Evolutionary conservation across 1,140 invertebrate species (phyloP).

Genomic region (Leptoteleia sp.): DNA sequence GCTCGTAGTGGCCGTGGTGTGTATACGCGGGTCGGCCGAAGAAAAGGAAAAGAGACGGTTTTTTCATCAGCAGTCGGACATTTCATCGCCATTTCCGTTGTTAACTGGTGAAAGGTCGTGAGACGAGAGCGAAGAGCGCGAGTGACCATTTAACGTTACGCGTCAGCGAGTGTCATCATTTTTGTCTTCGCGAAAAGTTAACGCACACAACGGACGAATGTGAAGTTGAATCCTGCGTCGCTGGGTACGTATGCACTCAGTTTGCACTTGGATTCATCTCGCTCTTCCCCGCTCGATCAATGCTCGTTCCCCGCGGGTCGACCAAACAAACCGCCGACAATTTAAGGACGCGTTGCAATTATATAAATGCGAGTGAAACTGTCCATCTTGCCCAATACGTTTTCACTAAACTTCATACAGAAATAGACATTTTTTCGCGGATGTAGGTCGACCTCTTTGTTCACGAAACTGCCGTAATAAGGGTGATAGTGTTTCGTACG

Average conservation of each 20-base stretch:
- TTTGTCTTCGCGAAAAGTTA: conserved; percentile 7
- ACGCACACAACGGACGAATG: conserved; percentile 14
- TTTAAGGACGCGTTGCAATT: conserved; percentile 8
- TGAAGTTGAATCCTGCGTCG: conserved; percentile 18
- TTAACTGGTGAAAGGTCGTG: neutral
- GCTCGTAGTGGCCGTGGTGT: conserved; percentile 18
- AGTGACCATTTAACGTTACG: neutral
- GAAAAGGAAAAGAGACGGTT: conserved; percentile 10
- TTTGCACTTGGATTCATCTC: conserved; percentile 7
- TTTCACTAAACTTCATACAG: too few relatives aligned
- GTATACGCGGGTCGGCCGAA: conserved; percentile 5
- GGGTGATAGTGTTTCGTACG: too few relatives aligned
- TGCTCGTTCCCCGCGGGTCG: neutral
- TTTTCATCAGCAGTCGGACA: conserved; percentile 13
- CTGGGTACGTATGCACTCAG: conserved; percentile 43
- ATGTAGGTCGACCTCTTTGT: too few relatives aligned
- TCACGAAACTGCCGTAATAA: too few relatives aligned
- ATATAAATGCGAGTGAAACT: conserved; percentile 3
- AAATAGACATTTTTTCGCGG: too few relatives aligned
- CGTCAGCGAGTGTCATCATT: conserved; percentile 2
- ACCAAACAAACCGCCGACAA: conserved; percentile 21
- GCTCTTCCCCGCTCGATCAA: neutral
- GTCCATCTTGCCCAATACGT: too few relatives aligned
- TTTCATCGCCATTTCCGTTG: conserved; percentile 5
- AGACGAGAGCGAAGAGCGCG: neutral